Evolutionary conservation across 2,888 invertebrate species (phyloP).

Genomic region (Drosophila atripex): DNA sequence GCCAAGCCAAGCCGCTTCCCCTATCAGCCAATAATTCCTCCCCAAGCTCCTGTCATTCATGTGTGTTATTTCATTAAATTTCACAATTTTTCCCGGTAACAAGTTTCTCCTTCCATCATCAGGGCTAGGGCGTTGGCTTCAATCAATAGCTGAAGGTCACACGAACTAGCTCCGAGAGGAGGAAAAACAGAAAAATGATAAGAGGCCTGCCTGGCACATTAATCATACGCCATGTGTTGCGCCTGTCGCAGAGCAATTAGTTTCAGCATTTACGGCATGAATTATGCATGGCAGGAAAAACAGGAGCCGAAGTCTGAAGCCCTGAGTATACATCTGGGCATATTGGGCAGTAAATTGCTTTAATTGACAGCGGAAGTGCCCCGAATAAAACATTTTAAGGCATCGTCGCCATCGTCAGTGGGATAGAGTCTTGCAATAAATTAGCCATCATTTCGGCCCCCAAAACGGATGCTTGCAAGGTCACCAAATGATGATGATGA

Average conservation of each 20-base stretch:
- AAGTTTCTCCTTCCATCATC: conserved; percentile 10
- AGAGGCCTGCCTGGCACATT: conserved; percentile 53
- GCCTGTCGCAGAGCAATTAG: conserved; percentile 63
- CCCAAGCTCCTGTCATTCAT: conserved; percentile 17
- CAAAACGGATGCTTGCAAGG: conserved; percentile 69
- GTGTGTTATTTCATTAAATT: conserved; percentile 27
- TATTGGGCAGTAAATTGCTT: conserved; percentile 56
- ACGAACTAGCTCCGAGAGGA: conserved; percentile 1
- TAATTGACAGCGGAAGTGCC: conserved; percentile 68
- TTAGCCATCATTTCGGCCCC: conserved; percentile 65
- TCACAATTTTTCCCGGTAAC: conserved; percentile 22
- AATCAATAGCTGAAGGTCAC: conserved; percentile 69
- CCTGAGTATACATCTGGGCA: not conserved
- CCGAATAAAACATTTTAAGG: conserved; percentile 41
- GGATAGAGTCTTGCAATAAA: conserved; percentile 57
- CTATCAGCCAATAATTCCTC: conserved; percentile 5
- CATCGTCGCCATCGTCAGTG: conserved; percentile 23
- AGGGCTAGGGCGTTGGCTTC: conserved; percentile 58
- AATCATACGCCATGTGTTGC: conserved; percentile 76
- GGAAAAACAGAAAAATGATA: conserved; percentile 51
- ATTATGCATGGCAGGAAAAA: conserved; percentile 55
- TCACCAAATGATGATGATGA: conserved; percentile 45
- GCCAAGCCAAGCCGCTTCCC: not conserved
- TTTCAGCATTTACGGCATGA: conserved; percentile 58
- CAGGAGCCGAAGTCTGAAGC: not conserved